These are phyloP conservation scores for Adelognathus sp. DNA, from an alignment of 2,888 invertebrate species.

Conservation along the genomic window DNA sequence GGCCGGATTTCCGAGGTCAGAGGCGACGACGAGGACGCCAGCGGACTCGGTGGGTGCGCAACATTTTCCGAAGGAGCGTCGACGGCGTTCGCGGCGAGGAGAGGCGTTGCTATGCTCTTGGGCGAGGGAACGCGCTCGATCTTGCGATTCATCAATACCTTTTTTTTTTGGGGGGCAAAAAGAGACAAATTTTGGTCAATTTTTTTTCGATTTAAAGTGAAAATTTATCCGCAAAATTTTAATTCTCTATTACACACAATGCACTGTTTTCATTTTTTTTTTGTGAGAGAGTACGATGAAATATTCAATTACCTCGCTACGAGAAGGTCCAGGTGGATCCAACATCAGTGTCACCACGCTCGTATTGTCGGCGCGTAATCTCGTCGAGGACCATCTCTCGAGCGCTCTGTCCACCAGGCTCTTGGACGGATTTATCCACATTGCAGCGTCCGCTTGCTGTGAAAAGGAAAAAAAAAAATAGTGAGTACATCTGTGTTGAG, in stretches of 20 bases:
- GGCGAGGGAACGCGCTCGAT: conserved; percentile 65
- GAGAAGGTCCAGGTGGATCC: conserved; percentile 93
- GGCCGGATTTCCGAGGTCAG: conserved; percentile 14
- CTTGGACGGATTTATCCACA: conserved; percentile 96
- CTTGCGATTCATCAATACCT: conserved; percentile 75
- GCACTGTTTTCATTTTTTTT: no score
- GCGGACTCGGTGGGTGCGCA: conserved; percentile 11
- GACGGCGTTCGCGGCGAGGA: not conserved
- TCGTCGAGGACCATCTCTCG: conserved; percentile 91
- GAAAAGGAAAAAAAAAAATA: conserved; percentile 33
- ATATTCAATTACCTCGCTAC: conserved; percentile 83
- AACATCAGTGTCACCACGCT: conserved; percentile 96
- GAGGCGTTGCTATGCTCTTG: conserved; percentile 47
- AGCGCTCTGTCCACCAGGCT: conserved; percentile 92
- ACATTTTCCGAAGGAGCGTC: conserved; percentile 31
- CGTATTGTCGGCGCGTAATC: conserved; percentile 97
- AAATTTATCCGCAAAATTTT: no score
- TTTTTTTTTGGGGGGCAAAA: not conserved
- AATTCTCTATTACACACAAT: no score
- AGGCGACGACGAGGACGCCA: conserved; percentile 6
- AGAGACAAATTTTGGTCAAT: no score
- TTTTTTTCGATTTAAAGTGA: no score
- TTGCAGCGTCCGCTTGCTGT: conserved; percentile 75
- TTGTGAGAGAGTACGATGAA: not conserved
- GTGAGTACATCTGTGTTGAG: no score